These are phyloP conservation scores for Pseudomyrmex dendroicus DNA, from an alignment of 1,140 invertebrate species.

Conservation along the genomic window DNA sequence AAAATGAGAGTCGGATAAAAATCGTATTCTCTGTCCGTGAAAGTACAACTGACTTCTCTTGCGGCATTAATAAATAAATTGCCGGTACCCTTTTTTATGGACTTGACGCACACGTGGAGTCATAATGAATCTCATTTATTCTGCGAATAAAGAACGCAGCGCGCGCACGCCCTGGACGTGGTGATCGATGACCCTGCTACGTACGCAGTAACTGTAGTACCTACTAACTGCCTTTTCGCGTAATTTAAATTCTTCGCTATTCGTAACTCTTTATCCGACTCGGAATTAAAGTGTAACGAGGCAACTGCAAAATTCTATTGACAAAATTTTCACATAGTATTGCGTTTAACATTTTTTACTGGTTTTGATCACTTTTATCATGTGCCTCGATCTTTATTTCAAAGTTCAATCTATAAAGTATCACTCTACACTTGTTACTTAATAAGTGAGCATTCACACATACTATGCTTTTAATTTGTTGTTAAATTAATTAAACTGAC, in stretches of 20 bases:
- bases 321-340: conserved; percentile 2
- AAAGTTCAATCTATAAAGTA: too few species aligned
- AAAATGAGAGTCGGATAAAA: conserved; percentile 68
- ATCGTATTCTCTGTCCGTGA: conserved; percentile 55
- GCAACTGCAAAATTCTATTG: conserved; percentile 10
- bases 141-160: conserved; percentile 66
- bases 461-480: too few species aligned
- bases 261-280: conserved; percentile 51
- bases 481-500: too few species aligned
- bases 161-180: conserved; percentile 33
- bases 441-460: too few species aligned
- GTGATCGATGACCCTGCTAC: conserved; percentile 67
- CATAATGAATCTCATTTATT: conserved; percentile 75
- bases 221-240: conserved; percentile 64
- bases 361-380: background rate
- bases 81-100: conserved; percentile 35
- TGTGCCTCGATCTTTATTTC: too few species aligned
- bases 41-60: conserved; percentile 1
- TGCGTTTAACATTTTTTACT: background rate
- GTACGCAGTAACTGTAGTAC: conserved; percentile 58
- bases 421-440: too few species aligned
- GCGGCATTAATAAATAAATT: conserved; percentile 70
- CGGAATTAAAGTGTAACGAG: conserved; percentile 44
- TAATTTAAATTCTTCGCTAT: conserved; percentile 69
- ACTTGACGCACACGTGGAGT: conserved; percentile 48